Conservation (phyloP, 2,888 invertebrate genomes). For the Drosophila neotestacea region DNA sequence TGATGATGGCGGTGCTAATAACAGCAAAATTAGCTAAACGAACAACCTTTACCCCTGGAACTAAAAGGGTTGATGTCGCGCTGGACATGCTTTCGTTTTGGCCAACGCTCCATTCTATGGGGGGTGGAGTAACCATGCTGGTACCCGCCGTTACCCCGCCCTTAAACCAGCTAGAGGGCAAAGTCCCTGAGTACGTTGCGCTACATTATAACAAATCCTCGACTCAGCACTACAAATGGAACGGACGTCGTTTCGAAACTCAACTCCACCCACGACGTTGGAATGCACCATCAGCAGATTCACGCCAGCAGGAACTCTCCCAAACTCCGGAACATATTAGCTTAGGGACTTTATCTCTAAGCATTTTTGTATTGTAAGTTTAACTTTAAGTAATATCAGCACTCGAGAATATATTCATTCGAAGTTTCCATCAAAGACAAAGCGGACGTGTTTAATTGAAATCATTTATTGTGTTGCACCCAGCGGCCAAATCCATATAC, state of each 20-base stretch:
- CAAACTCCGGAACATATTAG: background rate
- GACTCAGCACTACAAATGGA: background rate
- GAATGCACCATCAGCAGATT: background rate
- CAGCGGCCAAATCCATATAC: too few species aligned
- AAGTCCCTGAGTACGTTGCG: background rate
- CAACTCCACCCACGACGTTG: background rate
- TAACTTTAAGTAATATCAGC: background rate
- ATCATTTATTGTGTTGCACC: background rate
- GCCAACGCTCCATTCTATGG: too few species aligned
- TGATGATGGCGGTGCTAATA: background rate
- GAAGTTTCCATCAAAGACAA: background rate
- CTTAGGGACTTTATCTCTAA: background rate
- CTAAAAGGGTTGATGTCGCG: background rate
- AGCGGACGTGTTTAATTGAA: background rate
- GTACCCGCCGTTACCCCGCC: background rate
- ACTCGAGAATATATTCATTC: background rate
- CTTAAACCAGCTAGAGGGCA: background rate
- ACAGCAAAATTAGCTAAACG: conserved; percentile 3
- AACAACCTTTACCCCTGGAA: conserved; percentile 1
- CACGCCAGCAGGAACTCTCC: background rate
- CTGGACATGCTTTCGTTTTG: too few species aligned
- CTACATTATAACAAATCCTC: background rate
- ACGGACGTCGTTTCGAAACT: background rate
- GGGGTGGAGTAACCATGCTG: background rate
- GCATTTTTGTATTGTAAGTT: background rate